Conservation (phyloP, 2,113 vertebrate species). For the Diphyllodes magnificus region DNA sequence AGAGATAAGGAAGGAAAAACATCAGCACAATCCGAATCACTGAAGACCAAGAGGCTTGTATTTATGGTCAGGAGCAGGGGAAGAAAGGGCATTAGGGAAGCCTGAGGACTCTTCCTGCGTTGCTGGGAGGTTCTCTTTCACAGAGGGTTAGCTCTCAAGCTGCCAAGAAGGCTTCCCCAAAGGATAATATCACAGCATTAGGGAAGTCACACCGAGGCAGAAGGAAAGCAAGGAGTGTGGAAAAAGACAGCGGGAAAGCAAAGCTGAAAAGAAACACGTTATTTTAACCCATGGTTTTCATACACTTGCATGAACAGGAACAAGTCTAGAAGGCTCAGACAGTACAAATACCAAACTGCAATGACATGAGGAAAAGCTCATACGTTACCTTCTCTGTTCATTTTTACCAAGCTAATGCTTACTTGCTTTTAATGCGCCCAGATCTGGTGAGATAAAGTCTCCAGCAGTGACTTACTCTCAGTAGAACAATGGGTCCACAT, state of each 20-base stretch:
- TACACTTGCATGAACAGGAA: background rate
- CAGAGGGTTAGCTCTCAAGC: background rate
- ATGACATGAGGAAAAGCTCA: background rate
- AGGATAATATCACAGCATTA: background rate
- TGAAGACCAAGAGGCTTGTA: background rate
- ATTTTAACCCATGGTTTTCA: background rate
- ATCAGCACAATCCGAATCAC: background rate
- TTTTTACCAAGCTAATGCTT: background rate
- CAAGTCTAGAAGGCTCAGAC: background rate
- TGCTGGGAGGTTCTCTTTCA: background rate
- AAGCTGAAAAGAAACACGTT: background rate
- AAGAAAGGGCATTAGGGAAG: background rate
- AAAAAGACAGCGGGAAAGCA: background rate
- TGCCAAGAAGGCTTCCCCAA: background rate
- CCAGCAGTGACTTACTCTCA: background rate
- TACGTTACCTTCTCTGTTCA: background rate
- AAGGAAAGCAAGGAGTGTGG: background rate
- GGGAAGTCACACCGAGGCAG: background rate
- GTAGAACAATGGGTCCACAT: background rate
- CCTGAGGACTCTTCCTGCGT: background rate
- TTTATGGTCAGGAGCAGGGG: background rate
- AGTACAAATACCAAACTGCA: background rate
- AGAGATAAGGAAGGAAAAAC: slow-evolving; percentile 24
- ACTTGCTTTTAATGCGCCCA: background rate
- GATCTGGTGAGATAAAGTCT: background rate